Conservation (phyloP, 2,797 vertebrate species). For the Hirundo rustica region DNA sequence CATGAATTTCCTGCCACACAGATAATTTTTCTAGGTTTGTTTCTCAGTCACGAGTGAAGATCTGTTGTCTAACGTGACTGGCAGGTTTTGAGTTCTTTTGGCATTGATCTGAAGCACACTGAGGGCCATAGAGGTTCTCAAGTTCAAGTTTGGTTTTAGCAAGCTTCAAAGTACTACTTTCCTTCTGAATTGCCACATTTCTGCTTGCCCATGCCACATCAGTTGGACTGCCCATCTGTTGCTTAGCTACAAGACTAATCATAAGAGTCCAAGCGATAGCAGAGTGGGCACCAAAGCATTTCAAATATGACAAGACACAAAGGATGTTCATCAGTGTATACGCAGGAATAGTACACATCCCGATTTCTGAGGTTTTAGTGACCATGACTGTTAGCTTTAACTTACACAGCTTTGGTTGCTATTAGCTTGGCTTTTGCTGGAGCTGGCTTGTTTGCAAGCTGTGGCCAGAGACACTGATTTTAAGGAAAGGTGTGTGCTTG, state of each 20-base stretch:
- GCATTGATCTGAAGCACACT: not conserved
- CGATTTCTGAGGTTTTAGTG: not conserved
- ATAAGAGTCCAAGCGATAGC: not conserved
- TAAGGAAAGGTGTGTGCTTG: not conserved
- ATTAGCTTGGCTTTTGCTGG: not conserved
- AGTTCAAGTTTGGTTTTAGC: too few species aligned
- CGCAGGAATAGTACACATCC: not conserved
- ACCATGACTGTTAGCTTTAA: not conserved
- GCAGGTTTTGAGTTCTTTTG: not conserved
- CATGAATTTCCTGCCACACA: not conserved
- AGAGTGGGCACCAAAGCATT: not conserved
- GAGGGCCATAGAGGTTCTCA: not conserved
- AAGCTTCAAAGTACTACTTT: not conserved
- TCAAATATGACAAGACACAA: not conserved
- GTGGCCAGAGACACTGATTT: not conserved
- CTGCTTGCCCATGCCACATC: not conserved
- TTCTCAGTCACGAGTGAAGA: not conserved
- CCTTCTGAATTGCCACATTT: not conserved
- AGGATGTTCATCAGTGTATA: not conserved
- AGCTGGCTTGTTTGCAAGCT: not conserved
- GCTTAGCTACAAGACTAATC: constrained; percentile 22
- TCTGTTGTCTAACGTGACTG: not conserved
- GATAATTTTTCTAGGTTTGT: not conserved
- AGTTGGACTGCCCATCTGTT: not conserved
- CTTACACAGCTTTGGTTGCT: not conserved